A percentile compares a stretch with the other conserved stretches of the same genome.
These are phyloP conservation scores for Catocala nupta DNA, from an alignment of 2,888 invertebrate species.

Conservation along the genomic window DNA sequence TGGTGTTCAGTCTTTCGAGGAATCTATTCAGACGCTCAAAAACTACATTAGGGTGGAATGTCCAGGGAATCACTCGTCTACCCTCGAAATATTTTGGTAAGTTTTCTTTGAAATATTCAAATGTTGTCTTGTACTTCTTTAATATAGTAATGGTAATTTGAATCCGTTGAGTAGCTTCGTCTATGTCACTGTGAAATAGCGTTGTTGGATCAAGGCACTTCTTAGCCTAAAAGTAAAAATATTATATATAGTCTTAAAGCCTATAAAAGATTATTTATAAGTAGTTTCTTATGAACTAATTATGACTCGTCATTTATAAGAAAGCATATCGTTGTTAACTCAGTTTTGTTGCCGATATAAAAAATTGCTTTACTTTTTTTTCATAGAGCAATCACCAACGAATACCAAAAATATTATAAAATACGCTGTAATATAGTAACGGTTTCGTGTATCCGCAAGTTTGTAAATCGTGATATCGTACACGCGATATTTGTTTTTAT, in stretches of 20 bases:
- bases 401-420: conserved; percentile 4
- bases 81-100: conserved; percentile 90
- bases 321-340: not conserved
- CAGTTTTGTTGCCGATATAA: not conserved
- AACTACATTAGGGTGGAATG: conserved; percentile 94
- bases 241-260: not conserved
- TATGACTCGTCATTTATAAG: too few relatives aligned
- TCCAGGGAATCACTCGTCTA: conserved; percentile 89
- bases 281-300: too few relatives aligned
- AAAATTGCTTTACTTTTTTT: not conserved
- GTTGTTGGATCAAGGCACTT: conserved; percentile 96
- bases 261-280: too few relatives aligned
- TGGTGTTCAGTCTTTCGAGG: conserved; percentile 91
- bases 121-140: conserved; percentile 89
- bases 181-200: conserved; percentile 97
- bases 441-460: conserved; percentile 19
- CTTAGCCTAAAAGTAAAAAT: conserved; percentile 87
- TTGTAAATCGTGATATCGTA: conserved; percentile 32
- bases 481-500: conserved; percentile 16
- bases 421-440: conserved; percentile 9
- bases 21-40: conserved; percentile 94
- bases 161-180: conserved; percentile 96
- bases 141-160: conserved; percentile 89
- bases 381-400: not conserved
- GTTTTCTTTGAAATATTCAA: conserved; percentile 91